Evolutionary conservation across 2,888 invertebrate genomes (phyloP).

Genomic region (Allacma fusca): DNA sequence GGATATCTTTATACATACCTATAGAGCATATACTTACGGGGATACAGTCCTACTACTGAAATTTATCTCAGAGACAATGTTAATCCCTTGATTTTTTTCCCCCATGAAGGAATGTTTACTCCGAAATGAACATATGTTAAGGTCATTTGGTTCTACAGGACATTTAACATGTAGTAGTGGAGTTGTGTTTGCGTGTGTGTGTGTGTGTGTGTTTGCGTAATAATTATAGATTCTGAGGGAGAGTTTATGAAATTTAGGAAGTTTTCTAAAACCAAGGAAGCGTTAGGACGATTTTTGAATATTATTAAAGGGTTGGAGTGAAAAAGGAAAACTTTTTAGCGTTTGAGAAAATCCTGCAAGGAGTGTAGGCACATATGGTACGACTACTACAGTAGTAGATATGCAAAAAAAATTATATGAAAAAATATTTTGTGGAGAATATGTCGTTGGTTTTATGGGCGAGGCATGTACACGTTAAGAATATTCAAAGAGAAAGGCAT

Average conservation of each 20-base stretch:
- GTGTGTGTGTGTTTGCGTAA: neutral
- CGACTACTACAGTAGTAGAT: too few relatives aligned
- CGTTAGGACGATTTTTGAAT: neutral
- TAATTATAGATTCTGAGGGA: neutral
- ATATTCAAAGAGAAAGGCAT: neutral
- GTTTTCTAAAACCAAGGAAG: neutral
- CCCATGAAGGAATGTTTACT: too few relatives aligned
- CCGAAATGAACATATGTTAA: too few relatives aligned
- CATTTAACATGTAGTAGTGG: too few relatives aligned
- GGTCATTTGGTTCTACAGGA: too few relatives aligned
- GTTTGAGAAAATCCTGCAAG: neutral
- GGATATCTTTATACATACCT: neutral
- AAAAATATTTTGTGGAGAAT: neutral
- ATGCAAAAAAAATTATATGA: neutral
- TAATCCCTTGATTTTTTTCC: too few relatives aligned
- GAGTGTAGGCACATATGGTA: neutral
- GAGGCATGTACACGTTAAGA: neutral
- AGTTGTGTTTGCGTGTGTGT: too few relatives aligned
- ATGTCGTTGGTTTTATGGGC: neutral
- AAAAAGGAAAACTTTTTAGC: neutral
- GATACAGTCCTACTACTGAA: too few relatives aligned
- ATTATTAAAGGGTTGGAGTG: neutral
- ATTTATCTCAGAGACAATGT: too few relatives aligned
- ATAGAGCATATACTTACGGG: too few relatives aligned
- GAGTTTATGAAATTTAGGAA: neutral